Evolutionary conservation across 2,797 vertebrate species (phyloP).

Genomic region (Ambastaia sidthimunki): DNA sequence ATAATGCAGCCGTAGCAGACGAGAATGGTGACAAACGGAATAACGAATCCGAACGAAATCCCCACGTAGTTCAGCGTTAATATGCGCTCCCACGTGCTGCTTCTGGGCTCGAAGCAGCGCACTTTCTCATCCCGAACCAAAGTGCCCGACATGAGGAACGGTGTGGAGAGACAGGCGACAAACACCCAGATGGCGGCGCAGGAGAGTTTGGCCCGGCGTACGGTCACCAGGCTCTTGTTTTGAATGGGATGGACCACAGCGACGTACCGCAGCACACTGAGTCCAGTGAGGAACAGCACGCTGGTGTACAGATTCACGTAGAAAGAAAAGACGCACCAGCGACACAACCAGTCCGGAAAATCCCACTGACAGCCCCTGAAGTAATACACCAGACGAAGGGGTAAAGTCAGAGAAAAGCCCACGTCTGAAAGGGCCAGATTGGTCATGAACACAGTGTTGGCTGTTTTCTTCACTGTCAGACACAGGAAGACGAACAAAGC

Average conservation of each 20-base stretch:
- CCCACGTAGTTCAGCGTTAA: constrained; percentile 73
- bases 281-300: constrained; percentile 75
- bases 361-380: constrained; percentile 62
- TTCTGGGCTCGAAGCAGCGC: constrained; percentile 72
- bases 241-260: constrained; percentile 64
- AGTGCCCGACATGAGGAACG: constrained; percentile 67
- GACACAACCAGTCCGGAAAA: constrained; percentile 74
- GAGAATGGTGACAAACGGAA: constrained; percentile 74
- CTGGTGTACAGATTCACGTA: constrained; percentile 79
- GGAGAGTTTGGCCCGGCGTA: constrained; percentile 44
- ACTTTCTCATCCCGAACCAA: accelerated
- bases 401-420: constrained; percentile 75
- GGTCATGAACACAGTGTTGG: constrained; percentile 72
- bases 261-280: constrained; percentile 74
- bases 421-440: constrained; percentile 76
- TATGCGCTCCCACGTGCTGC: constrained; percentile 60
- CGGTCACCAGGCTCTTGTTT: constrained; percentile 47
- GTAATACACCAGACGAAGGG: constrained; percentile 74
- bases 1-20: constrained; percentile 69
- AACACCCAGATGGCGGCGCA: constrained; percentile 71
- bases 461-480: constrained; percentile 51
- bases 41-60: constrained; percentile 68
- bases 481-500: constrained; percentile 68
- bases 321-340: constrained; percentile 72
- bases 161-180: constrained; percentile 63